Conservation (phyloP, 2,888 invertebrate species). For the Acleris sparsana region DNA sequence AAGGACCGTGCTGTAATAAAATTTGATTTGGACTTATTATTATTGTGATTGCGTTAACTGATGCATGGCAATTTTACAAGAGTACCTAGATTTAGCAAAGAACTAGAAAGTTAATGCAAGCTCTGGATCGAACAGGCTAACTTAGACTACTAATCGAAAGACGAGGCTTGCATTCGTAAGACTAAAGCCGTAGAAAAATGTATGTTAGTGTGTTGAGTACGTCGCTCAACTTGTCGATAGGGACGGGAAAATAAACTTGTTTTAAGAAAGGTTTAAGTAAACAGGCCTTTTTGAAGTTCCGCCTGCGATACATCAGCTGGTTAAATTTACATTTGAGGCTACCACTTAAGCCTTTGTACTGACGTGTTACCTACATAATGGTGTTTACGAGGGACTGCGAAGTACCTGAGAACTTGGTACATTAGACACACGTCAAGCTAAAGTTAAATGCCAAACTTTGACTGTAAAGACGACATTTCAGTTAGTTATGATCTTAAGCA, state of each 20-base stretch:
- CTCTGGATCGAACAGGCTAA: conserved; percentile 42
- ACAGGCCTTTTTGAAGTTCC: conserved; percentile 32
- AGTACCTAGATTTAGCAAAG: conserved; percentile 3
- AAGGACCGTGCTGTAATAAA: too few relatives aligned
- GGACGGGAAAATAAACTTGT: conserved; percentile 32
- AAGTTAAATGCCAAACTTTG: too few relatives aligned
- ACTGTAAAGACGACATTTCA: too few relatives aligned
- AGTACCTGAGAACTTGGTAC: neutral
- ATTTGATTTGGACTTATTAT: too few relatives aligned
- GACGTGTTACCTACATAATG: conserved; percentile 5
- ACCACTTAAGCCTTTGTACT: conserved; percentile 11
- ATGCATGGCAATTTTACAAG: neutral
- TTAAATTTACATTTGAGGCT: conserved; percentile 35
- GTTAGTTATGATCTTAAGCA: too few relatives aligned
- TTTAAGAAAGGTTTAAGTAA: conserved; percentile 35
- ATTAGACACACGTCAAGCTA: neutral
- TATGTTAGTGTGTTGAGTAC: conserved; percentile 72
- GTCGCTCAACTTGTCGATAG: conserved; percentile 34
- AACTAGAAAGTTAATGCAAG: conserved; percentile 5
- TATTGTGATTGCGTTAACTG: too few relatives aligned
- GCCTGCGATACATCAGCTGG: conserved; percentile 14
- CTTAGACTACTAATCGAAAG: conserved; percentile 52
- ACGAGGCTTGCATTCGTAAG: conserved; percentile 63
- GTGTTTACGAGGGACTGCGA: neutral
- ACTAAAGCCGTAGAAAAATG: conserved; percentile 68